Evolutionary conservation across 2,888 invertebrate species (phyloP), one percentile per base, ranked within the genome.

Genomic region (Gymnosoma rotundatum): DNA sequence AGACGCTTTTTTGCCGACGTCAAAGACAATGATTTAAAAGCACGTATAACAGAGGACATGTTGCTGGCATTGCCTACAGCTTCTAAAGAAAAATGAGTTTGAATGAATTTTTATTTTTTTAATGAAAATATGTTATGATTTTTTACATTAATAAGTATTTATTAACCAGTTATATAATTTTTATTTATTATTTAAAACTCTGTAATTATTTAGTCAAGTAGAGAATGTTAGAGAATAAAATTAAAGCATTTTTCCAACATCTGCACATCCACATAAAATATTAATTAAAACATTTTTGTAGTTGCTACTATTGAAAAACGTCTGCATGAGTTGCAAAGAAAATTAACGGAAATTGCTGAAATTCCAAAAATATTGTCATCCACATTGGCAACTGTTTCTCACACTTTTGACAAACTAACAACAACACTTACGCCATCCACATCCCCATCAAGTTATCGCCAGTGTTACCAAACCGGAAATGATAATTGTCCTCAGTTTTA

Each of bases 1-100:
- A 92, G 93, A 83, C 91, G 92, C 80, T 92, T 92, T 88, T 92
- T 92, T 88, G 89, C 90, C 79, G 92, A 92, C 88, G 91, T 91
- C 70, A 91, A 91, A 88, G 90, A 92, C 64, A 92, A 92, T 85
- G 92, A 92, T 83, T 83, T 92, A 66, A 89, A 90, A 87, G 87
- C 88, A 83, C 91, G 91, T 87, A 90, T 91, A 83, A 89, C 92
- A 78, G 92, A 92, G 88, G 92, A 92, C 85, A 92, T 92, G 92
- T 87, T 92, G 81, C 69, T 92, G 88, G 90, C 90, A 25, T 86
- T 92, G 88, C 92, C 92, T 75, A 88, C 87, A 42, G 90, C 90
- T 82, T 89, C 91, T 16, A 91, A 88, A 86, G 70, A 72, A 2
- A 64, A 58, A 45, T 79, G 79, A 72, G 48, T 58, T 21, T 10